Base-by-base conservation (phyloP, 2,113 vertebrate species). In the Eublepharis macularius region DNA sequence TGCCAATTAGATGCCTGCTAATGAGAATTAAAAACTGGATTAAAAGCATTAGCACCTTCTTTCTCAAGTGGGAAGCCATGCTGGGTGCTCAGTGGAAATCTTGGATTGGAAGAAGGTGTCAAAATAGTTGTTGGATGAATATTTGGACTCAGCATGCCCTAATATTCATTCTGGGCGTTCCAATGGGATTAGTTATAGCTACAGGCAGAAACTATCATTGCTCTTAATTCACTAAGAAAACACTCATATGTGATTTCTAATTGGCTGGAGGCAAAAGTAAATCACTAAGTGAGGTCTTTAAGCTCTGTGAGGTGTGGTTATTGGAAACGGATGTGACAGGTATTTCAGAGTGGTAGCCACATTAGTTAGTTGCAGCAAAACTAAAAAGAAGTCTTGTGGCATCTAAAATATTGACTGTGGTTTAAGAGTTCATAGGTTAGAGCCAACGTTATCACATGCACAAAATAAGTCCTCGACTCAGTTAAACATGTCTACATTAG, bases 51-150 rank as follows among this genome's bases (percentile, higher is more conserved):
- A 95, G 12, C 90, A 91, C 82, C 74, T 86, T 84, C 63, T 83
- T 94, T 92, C 87, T 84, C 79, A 94, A 94, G 80, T 72, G 88
- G 24, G 88, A 92, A 79, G 76, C 80, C 88, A 92, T 96, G 93
- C 94, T 95, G 95, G 87, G 96, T 88, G 90, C 92, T 93, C 90
- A 88, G 93, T 92, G 88, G 88, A 89, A 90, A 88, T 91, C 17
- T 81, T 83, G 83, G 89, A 95, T 92, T 82, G 83, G 81, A 92
- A 77, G 74, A 88, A 86, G 92, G 89, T 82, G 80, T 93, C 86
- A 92, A 96, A 95, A 96, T 96, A 95, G 96, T 96, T 97, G 91
- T 90, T 86, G 80, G 88, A 69, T 89, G 79, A 86, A 92, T 92
- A 76, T 57, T 87, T 87, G 43, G 66, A 34, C 69, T 92, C 91